Evolutionary conservation across 2,113 vertebrate genomes (phyloP).

Genomic region (Isurus oxyrinchus): DNA sequence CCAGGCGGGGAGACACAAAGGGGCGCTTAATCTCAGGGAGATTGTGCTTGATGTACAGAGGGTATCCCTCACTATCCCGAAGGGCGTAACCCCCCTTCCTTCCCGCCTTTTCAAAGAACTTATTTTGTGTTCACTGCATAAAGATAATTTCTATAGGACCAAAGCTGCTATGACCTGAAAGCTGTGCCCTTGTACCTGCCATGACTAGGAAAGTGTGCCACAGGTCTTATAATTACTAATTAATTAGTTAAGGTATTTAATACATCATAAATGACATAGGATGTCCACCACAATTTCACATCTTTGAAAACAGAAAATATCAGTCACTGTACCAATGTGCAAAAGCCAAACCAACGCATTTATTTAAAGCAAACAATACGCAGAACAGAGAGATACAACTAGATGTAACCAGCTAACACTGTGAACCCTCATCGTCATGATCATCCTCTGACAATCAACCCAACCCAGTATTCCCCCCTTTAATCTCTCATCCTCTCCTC

Average conservation of each 20-base stretch:
- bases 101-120: not conserved
- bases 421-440: too few species aligned
- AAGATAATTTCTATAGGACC: not conserved
- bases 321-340: not conserved
- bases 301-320: not conserved
- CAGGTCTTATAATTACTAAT: not conserved
- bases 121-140: not conserved
- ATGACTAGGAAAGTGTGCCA: not conserved
- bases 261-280: not conserved
- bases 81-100: too few species aligned
- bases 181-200: not conserved
- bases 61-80: too few species aligned
- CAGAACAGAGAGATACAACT: not conserved
- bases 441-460: too few species aligned
- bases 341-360: not conserved
- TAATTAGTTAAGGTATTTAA: not conserved
- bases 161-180: not conserved
- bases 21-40: too few species aligned
- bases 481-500: too few species aligned
- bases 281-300: not conserved
- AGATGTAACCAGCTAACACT: not conserved
- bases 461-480: too few species aligned
- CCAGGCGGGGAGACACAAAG: too few species aligned
- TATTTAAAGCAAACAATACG: not conserved
- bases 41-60: too few species aligned